Conservation (phyloP, 2,113 vertebrate genomes). For the Pteropus alecto region DNA sequence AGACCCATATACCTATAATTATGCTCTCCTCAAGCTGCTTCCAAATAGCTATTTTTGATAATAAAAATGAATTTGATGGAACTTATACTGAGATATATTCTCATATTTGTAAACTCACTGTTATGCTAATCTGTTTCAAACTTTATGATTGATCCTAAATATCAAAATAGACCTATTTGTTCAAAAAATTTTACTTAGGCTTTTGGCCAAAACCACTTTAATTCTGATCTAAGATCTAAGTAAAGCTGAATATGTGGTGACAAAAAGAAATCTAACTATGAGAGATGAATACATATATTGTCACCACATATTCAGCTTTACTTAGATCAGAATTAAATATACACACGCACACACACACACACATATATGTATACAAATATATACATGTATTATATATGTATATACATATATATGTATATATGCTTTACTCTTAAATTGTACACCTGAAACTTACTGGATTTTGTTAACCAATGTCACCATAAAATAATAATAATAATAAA, state of each 20-base stretch:
- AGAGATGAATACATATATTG: no score
- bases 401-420: no score
- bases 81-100: background rate
- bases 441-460: no score
- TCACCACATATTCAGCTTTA: no score
- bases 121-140: background rate
- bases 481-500: no score
- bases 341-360: no score
- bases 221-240: background rate
- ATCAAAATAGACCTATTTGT: background rate
- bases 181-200: background rate
- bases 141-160: background rate
- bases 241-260: background rate
- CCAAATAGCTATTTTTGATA: background rate
- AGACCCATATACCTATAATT: background rate
- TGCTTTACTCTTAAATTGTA: no score
- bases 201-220: constrained; percentile 29
- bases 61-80: background rate
- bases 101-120: background rate
- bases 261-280: no score
- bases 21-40: background rate
- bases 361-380: no score
- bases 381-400: no score
- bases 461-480: no score
- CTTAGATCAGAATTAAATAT: no score